phyloP scores from a whole-genome alignment of 2,113 vertebrate genomes.

The Salvator merianae region DNA sequence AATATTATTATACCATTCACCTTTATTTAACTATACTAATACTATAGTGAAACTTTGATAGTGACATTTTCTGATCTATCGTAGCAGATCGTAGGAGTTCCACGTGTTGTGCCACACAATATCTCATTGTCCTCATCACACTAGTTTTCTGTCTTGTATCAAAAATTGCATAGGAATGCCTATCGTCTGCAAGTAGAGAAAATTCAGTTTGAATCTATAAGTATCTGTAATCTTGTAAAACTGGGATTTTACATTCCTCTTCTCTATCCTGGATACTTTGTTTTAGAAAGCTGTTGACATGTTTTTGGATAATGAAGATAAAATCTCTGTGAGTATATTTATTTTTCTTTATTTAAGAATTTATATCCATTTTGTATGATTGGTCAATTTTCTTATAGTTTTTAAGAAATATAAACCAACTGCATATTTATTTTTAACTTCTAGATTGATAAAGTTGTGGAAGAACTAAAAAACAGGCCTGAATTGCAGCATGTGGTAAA shows the following conservation, averaged over 20 bases:
- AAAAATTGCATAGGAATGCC: not conserved
- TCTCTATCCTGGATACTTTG: not conserved
- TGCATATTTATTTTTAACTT: conserved; percentile 32
- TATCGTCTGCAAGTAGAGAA: not conserved
- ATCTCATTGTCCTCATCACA: not conserved
- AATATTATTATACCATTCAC: not conserved
- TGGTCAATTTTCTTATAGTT: not conserved
- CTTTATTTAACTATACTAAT: not conserved
- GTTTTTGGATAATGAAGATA: conserved; percentile 99
- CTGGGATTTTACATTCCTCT: not conserved
- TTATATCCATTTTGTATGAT: not conserved
- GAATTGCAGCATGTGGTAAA: conserved; percentile 93
- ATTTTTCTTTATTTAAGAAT: not conserved
- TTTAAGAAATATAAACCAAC: not conserved
- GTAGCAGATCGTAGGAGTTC: not conserved
- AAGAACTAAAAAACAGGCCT: conserved; percentile 89
- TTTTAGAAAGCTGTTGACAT: conserved; percentile 98
- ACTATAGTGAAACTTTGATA: not conserved
- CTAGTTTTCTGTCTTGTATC: not conserved
- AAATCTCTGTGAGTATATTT: conserved; percentile 89
- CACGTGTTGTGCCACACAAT: not conserved
- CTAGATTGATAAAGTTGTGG: conserved; percentile 93
- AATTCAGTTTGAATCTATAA: not conserved
- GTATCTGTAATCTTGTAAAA: not conserved
- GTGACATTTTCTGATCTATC: not conserved